Evolutionary conservation across 1,140 invertebrate species (phyloP).

Genomic region (Euura lappo): DNA sequence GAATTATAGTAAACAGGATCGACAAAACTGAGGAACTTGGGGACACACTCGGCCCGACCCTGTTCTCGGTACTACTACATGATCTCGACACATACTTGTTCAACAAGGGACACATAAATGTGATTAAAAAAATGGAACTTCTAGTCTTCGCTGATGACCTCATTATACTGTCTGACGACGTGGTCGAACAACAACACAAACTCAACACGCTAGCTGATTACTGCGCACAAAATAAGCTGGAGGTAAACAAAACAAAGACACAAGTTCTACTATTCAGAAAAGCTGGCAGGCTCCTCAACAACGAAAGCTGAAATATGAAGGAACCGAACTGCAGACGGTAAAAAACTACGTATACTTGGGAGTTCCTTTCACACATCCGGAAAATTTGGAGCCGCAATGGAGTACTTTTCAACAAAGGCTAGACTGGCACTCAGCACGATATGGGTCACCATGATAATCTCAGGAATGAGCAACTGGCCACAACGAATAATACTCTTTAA

Average conservation of each 20-base stretch:
- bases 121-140: slow-evolving; percentile 21
- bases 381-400: neutral
- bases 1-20: neutral
- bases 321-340: slow-evolving; percentile 7
- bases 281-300: neutral
- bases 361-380: slow-evolving; percentile 17
- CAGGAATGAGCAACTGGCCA: neutral
- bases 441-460: slow-evolving; percentile 1
- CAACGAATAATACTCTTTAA: neutral
- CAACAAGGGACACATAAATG: slow-evolving; percentile 9
- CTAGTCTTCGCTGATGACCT: slow-evolving; percentile 29
- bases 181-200: slow-evolving; percentile 21
- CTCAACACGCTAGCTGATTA: slow-evolving; percentile 20
- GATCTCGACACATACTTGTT: slow-evolving; percentile 21
- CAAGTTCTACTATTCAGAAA: slow-evolving; percentile 22
- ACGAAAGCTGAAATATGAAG: slow-evolving; percentile 18
- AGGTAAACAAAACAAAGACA: slow-evolving; percentile 25
- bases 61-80: slow-evolving; percentile 21
- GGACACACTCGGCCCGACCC: slow-evolving; percentile 20
- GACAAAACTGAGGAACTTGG: slow-evolving; percentile 12
- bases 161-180: slow-evolving; percentile 15
- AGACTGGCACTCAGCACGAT: slow-evolving; percentile 16
- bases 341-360: slow-evolving; percentile 24
- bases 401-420: neutral
- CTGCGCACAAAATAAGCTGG: slow-evolving; percentile 17